phyloP scores from a whole-genome alignment of 2,797 vertebrate genomes.

The Squalus acanthias region DNA sequence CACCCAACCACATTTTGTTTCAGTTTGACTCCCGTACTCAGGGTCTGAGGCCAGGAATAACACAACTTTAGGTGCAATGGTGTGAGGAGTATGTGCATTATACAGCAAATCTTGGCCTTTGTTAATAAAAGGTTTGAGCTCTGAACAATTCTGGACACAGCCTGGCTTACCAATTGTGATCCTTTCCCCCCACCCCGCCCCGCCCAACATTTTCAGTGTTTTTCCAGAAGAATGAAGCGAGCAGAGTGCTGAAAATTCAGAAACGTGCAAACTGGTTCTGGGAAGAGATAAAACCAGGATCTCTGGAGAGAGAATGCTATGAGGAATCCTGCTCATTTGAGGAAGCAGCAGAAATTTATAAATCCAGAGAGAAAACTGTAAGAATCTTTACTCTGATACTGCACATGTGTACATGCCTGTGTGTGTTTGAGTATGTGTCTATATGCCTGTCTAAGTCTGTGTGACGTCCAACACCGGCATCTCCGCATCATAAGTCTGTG shows the following conservation, averaged over 20 bases:
- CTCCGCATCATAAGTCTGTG: too few relatives aligned
- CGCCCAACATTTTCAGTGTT: slow-evolving; percentile 2
- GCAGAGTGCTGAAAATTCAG: slow-evolving; percentile 33
- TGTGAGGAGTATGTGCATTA: background rate
- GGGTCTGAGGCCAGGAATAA: background rate
- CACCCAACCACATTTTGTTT: background rate
- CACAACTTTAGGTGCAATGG: background rate
- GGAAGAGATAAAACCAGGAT: slow-evolving; percentile 33
- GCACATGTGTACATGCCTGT: background rate
- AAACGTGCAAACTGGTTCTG: slow-evolving; percentile 36
- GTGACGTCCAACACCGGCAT: too few relatives aligned
- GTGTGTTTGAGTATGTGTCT: background rate
- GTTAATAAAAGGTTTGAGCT: background rate
- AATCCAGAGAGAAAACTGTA: slow-evolving; percentile 31
- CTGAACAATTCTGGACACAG: background rate
- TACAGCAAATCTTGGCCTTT: background rate
- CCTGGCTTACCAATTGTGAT: background rate
- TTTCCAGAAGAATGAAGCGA: slow-evolving; percentile 20
- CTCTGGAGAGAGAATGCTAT: slow-evolving; percentile 38
- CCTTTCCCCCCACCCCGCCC: too few relatives aligned
- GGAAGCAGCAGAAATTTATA: slow-evolving; percentile 36
- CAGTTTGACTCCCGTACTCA: background rate
- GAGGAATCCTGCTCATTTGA: slow-evolving; percentile 41
- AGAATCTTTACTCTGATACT: background rate
- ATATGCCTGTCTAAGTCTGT: background rate